phyloP scores from a whole-genome alignment of 2,113 vertebrate genomes.

The Syngnathus scovelli region DNA sequence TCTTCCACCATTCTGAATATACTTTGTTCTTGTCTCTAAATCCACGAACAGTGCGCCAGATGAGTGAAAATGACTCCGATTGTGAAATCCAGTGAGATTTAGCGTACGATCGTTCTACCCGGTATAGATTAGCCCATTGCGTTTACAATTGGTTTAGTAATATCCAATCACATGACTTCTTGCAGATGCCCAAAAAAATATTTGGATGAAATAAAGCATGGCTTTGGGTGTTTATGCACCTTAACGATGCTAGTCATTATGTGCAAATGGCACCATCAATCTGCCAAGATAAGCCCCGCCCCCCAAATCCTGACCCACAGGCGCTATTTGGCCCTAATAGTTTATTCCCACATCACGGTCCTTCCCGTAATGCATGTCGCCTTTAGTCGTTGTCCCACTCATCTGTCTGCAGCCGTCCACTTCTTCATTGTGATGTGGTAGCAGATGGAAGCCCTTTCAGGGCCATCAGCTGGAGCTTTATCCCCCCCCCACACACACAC shows the following conservation, averaged over 20 bases:
- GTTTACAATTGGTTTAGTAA: background rate
- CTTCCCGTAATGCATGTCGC: conserved; percentile 33
- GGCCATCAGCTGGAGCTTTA: conserved; percentile 49
- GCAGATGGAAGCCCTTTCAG: conserved; percentile 67
- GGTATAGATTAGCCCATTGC: background rate
- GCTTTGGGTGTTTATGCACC: background rate
- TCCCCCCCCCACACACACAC: background rate
- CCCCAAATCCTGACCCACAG: background rate
- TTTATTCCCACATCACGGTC: conserved; percentile 23
- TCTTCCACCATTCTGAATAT: too few species aligned
- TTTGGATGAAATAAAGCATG: too few species aligned
- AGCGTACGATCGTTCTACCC: too few species aligned
- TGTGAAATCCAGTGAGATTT: too few species aligned
- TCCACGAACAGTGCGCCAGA: too few species aligned
- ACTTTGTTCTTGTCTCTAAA: too few species aligned
- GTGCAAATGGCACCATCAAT: conserved; percentile 29
- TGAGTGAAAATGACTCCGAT: too few species aligned
- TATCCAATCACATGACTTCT: background rate
- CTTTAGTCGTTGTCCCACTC: conserved; percentile 27
- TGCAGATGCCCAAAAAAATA: background rate
- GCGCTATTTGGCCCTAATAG: conserved; percentile 52
- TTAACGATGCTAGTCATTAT: conserved; percentile 1
- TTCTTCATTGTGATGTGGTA: conserved; percentile 49
- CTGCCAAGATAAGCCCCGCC: background rate
- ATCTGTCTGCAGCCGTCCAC: conserved; percentile 42